A percentile compares a stretch with the other conserved stretches of the same genome.
phyloP scores from a whole-genome alignment of 2,797 vertebrate species.

The Chiroxiphia lanceolata region DNA sequence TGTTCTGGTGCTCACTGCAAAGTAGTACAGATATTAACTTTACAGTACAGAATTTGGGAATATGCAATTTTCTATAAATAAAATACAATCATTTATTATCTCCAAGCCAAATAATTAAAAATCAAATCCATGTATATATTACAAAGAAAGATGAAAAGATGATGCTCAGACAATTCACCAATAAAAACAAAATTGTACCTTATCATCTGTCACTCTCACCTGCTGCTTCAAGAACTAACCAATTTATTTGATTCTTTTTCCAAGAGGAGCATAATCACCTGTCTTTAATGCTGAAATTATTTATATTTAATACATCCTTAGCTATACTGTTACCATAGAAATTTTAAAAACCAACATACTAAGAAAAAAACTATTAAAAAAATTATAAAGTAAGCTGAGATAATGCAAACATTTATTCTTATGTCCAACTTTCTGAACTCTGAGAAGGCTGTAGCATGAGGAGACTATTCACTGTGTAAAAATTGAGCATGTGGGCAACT shows the following conservation, averaged over 20 bases:
- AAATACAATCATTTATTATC: not conserved
- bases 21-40: not conserved
- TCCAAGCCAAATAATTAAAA: conserved; percentile 30
- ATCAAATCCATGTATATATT: not conserved
- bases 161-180: not conserved
- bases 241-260: not conserved
- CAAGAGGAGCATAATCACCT: not conserved
- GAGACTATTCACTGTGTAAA: not conserved
- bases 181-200: not conserved
- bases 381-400: not conserved
- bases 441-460: not conserved
- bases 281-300: not conserved
- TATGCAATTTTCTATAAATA: not conserved
- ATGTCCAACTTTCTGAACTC: not conserved
- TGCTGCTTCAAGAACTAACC: not conserved
- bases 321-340: not conserved
- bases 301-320: not conserved
- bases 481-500: not conserved
- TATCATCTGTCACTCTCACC: not conserved
- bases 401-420: not conserved
- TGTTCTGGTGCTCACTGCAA: not conserved
- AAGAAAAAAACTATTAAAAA: not conserved
- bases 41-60: not conserved
- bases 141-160: not conserved
- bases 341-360: not conserved